These are phyloP conservation scores for Delphinapterus leucas DNA, from an alignment of 2,113 vertebrate species.

Conservation along the genomic window DNA sequence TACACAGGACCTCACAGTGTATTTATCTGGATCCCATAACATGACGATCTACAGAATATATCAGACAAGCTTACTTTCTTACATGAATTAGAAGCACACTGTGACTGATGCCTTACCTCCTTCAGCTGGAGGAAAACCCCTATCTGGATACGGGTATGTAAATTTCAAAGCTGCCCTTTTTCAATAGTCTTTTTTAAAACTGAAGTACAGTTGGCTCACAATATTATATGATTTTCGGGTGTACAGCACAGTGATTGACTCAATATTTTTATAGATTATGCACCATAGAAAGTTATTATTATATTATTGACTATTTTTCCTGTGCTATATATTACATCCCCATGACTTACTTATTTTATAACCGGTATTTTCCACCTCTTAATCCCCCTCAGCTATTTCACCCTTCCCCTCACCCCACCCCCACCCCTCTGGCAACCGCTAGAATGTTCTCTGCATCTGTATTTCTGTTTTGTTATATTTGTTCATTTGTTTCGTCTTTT, in stretches of 20 bases:
- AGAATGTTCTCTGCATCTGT: neutral
- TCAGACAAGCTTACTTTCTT: no score
- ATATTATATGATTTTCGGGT: no score
- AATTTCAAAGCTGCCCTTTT: neutral
- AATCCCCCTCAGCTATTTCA: neutral
- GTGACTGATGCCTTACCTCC: no score
- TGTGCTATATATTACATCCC: neutral
- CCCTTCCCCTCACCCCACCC: neutral
- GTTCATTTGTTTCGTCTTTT: neutral
- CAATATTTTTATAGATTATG: neutral
- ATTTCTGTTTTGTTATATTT: accelerated
- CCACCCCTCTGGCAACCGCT: accelerated
- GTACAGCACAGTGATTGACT: accelerated
- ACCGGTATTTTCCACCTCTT: neutral
- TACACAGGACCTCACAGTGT: neutral
- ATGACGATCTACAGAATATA: neutral
- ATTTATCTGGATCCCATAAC: neutral
- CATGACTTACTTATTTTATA: neutral
- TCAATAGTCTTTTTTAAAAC: neutral
- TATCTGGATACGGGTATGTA: neutral
- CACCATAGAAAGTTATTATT: neutral
- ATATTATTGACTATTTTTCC: accelerated
- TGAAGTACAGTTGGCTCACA: neutral
- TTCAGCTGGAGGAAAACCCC: neutral
- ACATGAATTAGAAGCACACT: neutral